These are phyloP conservation scores for Thecophora atra DNA, from an alignment of 2,888 invertebrate species.

Conservation along the genomic window DNA sequence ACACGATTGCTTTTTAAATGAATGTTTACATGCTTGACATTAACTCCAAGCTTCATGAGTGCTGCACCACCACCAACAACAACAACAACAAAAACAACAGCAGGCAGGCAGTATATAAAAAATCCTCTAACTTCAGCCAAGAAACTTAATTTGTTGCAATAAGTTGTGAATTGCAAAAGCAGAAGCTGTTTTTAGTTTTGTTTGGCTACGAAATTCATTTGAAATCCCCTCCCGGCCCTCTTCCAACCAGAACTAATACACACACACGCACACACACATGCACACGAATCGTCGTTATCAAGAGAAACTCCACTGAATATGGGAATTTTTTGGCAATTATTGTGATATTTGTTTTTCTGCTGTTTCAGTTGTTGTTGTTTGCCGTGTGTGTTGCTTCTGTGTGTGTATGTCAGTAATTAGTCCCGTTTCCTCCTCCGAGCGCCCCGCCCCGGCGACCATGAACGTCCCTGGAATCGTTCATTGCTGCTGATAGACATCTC, in stretches of 20 bases:
- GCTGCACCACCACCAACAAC: background rate
- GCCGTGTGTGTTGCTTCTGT: conserved; percentile 6
- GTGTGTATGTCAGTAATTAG: conserved; percentile 39
- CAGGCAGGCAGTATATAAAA: background rate
- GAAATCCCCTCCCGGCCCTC: background rate
- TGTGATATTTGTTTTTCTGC: conserved; percentile 9
- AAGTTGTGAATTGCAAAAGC: conserved; percentile 17
- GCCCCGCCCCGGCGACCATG: background rate
- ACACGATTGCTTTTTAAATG: background rate
- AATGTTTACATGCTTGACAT: background rate
- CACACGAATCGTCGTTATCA: background rate
- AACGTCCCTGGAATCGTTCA: conserved; percentile 15
- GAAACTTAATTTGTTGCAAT: conserved; percentile 28
- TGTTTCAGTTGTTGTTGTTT: conserved; percentile 3
- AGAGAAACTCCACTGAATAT: conserved; percentile 28
- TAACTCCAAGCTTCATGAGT: background rate
- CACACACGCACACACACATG: background rate
- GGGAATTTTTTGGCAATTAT: conserved; percentile 42
- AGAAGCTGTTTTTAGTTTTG: background rate
- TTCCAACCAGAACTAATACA: background rate
- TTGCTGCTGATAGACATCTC: conserved; percentile 44
- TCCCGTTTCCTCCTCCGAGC: conserved; percentile 22
- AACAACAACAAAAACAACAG: conserved; percentile 12
- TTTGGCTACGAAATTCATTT: conserved; percentile 11
- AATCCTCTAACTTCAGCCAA: conserved; percentile 8